These are phyloP conservation scores for Nomada ferruginata DNA, from an alignment of 2,888 invertebrate species.

Conservation along the genomic window DNA sequence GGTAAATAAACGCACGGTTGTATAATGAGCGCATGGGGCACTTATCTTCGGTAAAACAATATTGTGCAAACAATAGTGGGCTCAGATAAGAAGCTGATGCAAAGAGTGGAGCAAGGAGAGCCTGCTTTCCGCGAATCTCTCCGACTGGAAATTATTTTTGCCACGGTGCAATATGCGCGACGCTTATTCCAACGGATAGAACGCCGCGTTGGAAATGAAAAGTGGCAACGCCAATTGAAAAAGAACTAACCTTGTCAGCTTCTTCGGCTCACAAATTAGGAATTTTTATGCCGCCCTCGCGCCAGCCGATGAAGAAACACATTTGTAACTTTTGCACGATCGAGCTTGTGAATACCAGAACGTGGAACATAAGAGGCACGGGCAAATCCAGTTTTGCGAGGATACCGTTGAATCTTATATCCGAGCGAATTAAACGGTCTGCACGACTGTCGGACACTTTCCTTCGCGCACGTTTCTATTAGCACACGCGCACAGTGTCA, in stretches of 20 bases:
- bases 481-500: not conserved
- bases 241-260: conserved; percentile 61
- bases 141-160: conserved; percentile 38
- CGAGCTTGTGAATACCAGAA: conserved; percentile 62
- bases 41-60: conserved; percentile 76
- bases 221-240: not conserved
- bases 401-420: not conserved
- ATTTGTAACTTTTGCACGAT: conserved; percentile 73
- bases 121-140: conserved; percentile 36
- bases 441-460: not conserved
- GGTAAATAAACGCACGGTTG: conserved; percentile 66
- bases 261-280: conserved; percentile 76
- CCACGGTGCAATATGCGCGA: not conserved
- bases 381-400: conserved; percentile 57
- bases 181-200: not conserved
- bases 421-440: not conserved
- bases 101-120: conserved; percentile 43
- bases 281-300: conserved; percentile 82
- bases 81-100: conserved; percentile 72
- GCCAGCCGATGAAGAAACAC: conserved; percentile 81
- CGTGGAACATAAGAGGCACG: conserved; percentile 65
- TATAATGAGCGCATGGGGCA: conserved; percentile 64
- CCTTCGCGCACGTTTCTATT: not conserved
- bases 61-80: conserved; percentile 74
- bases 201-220: not conserved